phyloP scores from a whole-genome alignment of 2,888 invertebrate species.

The Nezara viridula region DNA sequence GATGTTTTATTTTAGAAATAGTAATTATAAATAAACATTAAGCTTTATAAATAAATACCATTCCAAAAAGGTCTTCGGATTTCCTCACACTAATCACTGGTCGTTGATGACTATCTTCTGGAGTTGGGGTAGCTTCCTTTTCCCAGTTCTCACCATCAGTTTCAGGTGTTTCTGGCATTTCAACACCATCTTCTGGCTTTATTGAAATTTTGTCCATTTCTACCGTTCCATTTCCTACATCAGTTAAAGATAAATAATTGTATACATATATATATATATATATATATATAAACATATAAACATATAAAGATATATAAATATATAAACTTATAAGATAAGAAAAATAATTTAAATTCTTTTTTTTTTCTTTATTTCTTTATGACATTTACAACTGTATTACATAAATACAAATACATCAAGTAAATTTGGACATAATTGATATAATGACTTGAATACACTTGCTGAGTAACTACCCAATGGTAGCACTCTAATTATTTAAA shows the following conservation, averaged over 20 bases:
- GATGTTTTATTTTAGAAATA: background rate
- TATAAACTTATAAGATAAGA: no score
- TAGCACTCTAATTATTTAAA: no score
- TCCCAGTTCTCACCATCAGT: conserved; percentile 26
- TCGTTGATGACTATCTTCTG: conserved; percentile 15
- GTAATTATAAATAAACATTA: background rate
- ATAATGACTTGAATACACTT: no score
- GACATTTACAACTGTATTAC: no score
- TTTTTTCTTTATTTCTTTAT: no score
- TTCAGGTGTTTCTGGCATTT: conserved; percentile 3
- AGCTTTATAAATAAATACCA: conserved; percentile 14
- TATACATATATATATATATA: background rate
- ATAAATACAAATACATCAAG: no score
- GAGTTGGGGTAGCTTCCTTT: background rate
- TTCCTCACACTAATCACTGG: conserved; percentile 36
- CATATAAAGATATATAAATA: no score
- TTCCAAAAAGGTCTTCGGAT: conserved; percentile 32
- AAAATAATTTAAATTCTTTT: no score
- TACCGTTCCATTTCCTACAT: background rate
- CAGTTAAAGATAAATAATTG: background rate
- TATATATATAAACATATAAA: no score
- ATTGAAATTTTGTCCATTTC: background rate
- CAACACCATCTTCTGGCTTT: conserved; percentile 3
- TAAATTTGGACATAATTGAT: no score
- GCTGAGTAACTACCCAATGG: no score